These are phyloP conservation scores for Nettapus auritus DNA, from an alignment of 2,113 vertebrate genomes.

Conservation along the genomic window DNA sequence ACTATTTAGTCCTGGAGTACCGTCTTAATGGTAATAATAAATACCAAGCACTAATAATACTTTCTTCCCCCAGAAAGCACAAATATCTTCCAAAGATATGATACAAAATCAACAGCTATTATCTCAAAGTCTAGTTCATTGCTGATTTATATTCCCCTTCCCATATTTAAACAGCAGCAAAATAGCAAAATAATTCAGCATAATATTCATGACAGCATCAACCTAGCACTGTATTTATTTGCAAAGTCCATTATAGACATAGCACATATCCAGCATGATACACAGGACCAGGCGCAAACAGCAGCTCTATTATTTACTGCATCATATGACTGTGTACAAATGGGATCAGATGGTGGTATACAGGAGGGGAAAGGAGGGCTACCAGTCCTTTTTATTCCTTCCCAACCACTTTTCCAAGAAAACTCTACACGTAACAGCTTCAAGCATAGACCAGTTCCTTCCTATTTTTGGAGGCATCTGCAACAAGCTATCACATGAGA, in stretches of 20 bases:
- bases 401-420: background rate
- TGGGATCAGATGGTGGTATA: background rate
- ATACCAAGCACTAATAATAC: background rate
- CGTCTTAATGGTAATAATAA: background rate
- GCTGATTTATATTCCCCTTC: background rate
- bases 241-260: background rate
- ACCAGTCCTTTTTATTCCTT: background rate
- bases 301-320: background rate
- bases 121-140: background rate
- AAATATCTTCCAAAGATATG: background rate
- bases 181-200: background rate
- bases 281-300: background rate
- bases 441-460: background rate
- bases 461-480: background rate
- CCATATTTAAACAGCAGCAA: background rate
- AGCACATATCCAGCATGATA: background rate
- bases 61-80: background rate
- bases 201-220: background rate
- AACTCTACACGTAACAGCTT: background rate
- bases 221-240: background rate
- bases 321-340: background rate
- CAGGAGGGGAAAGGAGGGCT: background rate
- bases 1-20: background rate
- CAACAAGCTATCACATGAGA: background rate
- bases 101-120: background rate